These are phyloP conservation scores for Brotula barbata DNA, from an alignment of 2,797 vertebrate genomes.

Conservation along the genomic window DNA sequence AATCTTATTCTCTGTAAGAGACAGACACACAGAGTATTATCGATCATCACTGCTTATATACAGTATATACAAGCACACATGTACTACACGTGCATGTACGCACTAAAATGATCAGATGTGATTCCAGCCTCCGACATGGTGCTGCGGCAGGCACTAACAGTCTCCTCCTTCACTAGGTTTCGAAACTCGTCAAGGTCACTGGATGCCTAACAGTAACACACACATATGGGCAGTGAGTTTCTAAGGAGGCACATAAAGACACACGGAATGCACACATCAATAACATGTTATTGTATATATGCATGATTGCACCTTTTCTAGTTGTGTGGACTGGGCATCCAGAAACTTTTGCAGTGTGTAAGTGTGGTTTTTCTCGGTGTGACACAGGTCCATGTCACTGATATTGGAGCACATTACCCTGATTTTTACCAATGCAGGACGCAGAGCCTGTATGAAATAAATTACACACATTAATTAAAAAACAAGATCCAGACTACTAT, in stretches of 20 bases:
- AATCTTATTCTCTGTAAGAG: slow-evolving; percentile 61
- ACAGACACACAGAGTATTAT: slow-evolving; percentile 6
- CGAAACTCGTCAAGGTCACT: slow-evolving; percentile 78
- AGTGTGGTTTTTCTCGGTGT: slow-evolving; percentile 74
- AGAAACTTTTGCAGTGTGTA: slow-evolving; percentile 83
- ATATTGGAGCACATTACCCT: slow-evolving; percentile 83
- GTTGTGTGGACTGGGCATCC: slow-evolving; percentile 68
- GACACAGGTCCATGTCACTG: slow-evolving; percentile 77
- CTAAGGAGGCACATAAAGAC: not conserved
- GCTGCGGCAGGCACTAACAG: slow-evolving; percentile 75
- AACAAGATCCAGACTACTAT: not conserved
- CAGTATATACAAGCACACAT: not conserved
- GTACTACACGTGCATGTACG: not conserved
- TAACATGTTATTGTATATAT: not conserved
- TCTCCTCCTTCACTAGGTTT: slow-evolving; percentile 80
- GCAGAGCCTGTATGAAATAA: slow-evolving; percentile 71
- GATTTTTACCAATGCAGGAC: slow-evolving; percentile 83
- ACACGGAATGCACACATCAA: not conserved
- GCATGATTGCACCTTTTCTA: slow-evolving; percentile 73
- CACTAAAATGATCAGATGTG: slow-evolving; percentile 58
- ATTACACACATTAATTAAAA: slow-evolving; percentile 14
- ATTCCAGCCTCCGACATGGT: slow-evolving; percentile 71
- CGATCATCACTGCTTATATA: not conserved
- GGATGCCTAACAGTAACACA: slow-evolving; percentile 69
- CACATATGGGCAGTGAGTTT: not conserved